Evolutionary conservation across 2,113 vertebrate species (phyloP), one percentile per base, ranked within the genome.

Genomic region (Cettia cetti): DNA sequence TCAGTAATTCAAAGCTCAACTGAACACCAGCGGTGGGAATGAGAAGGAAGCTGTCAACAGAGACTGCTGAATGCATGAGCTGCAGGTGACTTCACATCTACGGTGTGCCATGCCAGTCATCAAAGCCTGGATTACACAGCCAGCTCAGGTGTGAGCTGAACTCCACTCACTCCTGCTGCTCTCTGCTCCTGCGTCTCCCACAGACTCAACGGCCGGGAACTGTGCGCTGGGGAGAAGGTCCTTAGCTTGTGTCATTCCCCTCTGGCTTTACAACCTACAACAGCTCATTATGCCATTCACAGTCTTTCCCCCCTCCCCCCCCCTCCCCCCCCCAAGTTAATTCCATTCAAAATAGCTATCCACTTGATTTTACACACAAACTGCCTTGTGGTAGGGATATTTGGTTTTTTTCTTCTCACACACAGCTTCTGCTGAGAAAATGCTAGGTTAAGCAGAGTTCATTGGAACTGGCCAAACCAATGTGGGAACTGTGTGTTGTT

Each of bases 211-310:
- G 8, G 66, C 66, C 64, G n/a, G 52, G 26, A 56, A 56, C n/a
- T 30, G 50, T 22, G 42, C 9, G 1, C 22, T 23, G 28, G 26
- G 28, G 50, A 49, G 28, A 50, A 86, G 18, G 23, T 47, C 69
- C 30, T 69, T n/a, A 15, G 15, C 50, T 47, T 33, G 15, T 17
- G 15, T 64, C 22, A 1, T 28, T 81, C n/a, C n/a, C 4, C 0
- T 60, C 40, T 77, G 42, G 26, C 56, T 78, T 83, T 81, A 39
- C 44, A 84, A 17, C n/a, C 40, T 66, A 12, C 26, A 65, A 8
- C 28, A 89, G 30, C 18, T 39, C 78, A 39, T 80, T 77, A 19
- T 1, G 13, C 30, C 5, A 45, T 30, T 50, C 70, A 27, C 30
- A 10, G 5, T 30, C 17, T 15, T 39, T 45, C 6, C 7, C 10